Percentiles rank a stretch among this genome's conserved stretches.
phyloP scores from a whole-genome alignment of 2,113 vertebrate genomes.

The Egretta garzetta region DNA sequence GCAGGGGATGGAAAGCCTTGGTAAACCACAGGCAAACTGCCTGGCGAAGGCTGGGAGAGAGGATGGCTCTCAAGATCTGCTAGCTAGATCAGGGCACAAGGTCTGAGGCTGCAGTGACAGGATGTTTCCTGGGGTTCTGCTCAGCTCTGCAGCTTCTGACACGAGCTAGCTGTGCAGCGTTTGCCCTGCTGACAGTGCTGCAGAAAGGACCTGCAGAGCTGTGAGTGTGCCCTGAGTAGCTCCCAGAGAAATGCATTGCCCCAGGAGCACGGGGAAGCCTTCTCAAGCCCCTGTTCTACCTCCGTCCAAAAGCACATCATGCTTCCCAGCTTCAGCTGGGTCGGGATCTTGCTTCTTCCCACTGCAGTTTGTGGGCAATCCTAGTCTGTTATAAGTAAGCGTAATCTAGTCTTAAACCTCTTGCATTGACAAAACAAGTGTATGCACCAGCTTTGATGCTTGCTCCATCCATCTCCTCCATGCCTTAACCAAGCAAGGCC shows the following conservation, averaged over 20 bases:
- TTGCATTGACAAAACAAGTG: background rate
- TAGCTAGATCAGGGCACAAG: background rate
- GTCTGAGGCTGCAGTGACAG: background rate
- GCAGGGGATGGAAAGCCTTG: background rate
- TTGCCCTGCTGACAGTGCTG: background rate
- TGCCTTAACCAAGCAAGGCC: background rate
- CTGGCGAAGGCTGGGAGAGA: background rate
- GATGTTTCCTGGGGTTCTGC: background rate
- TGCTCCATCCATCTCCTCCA: background rate
- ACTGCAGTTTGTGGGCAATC: rapidly evolving
- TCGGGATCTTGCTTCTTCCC: background rate
- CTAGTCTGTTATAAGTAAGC: rapidly evolving
- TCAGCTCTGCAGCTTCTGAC: background rate
- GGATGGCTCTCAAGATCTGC: background rate
- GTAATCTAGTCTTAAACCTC: background rate
- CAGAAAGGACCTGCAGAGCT: background rate
- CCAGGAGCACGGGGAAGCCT: background rate
- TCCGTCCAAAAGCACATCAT: background rate
- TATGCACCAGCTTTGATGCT: background rate
- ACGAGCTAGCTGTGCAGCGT: background rate
- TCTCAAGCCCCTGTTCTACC: background rate
- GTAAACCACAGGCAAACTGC: background rate
- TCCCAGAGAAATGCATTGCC: background rate
- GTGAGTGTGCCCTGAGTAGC: background rate
- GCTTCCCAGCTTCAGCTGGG: background rate